Evolutionary conservation across 2,113 vertebrate species (phyloP), one percentile per base, ranked within the genome.

Genomic region (Stigmatopora nigra): DNA sequence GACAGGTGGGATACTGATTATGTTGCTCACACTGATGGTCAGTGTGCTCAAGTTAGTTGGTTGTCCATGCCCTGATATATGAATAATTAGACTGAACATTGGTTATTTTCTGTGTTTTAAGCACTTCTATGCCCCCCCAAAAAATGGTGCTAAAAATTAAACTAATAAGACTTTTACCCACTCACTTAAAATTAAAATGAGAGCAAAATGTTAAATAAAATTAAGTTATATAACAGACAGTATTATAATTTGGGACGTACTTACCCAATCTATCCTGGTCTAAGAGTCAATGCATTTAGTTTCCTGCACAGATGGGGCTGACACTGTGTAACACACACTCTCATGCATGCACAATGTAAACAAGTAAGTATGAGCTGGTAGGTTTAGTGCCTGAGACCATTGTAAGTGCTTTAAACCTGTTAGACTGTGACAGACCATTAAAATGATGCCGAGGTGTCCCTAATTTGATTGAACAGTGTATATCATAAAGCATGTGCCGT

Each of bases 381-480:
- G 84, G 87, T 89, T 86, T 86, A 88, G 89, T 86, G 84, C 85
- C 81, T 87, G 80, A 80, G 77, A 84, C 92, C 88, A 89, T 87
- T 91, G 88, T 90, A 85, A 86, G 38, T 57, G 79, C 89, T 92
- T 84, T 84, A 87, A 88, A 91, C 88, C 88, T 84, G 84, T 88
- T 92, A 67, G 31, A 87, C 83, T 88, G 82, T 92, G 88, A 91
- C 91, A 90, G 89, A 80, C 88, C 81, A 89, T 92, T 92, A 92
- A 92, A 89, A 84, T 81, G 89, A 85, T 84, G 87, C 88, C 84
- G 85, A 78, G 73, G 65, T 75, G 84, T 83, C 84, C 88, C 80
- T 83, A 90, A 88, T 89, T 84, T 86, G 66, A 84, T 85, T 67
- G 70, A 84, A 63, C 77, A 73, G 82, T 72, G 78, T 78, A 84